Percentiles rank a stretch among this genome's conserved stretches.
Evolutionary conservation across 2,888 invertebrate genomes (phyloP).

Genomic region (Brachyopa scutellaris): DNA sequence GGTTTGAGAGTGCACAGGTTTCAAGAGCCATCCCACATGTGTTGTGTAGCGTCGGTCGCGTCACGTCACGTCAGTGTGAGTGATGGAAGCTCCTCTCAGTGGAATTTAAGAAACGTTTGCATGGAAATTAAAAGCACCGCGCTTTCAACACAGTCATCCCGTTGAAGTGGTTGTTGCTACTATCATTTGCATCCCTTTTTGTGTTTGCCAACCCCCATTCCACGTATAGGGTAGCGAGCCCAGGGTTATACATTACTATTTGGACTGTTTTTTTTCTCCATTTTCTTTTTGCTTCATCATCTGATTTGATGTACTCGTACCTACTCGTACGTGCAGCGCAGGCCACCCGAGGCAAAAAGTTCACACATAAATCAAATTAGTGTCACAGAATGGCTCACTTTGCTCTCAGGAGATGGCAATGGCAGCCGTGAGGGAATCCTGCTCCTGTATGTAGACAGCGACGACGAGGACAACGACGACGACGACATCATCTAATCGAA

Average conservation of each 20-base stretch:
- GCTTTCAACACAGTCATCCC: slow-evolving; percentile 25
- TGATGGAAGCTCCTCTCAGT: slow-evolving; percentile 5
- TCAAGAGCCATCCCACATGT: slow-evolving; percentile 43
- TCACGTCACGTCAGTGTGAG: slow-evolving; percentile 3
- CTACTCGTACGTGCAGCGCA: slow-evolving; percentile 60
- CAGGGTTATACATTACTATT: slow-evolving; percentile 56
- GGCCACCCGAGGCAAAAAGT: slow-evolving; percentile 60
- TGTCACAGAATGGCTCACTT: slow-evolving; percentile 69
- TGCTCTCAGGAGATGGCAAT: slow-evolving; percentile 47
- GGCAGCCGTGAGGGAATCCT: slow-evolving; percentile 32
- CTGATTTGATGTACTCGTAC: slow-evolving; percentile 63
- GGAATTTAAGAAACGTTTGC: slow-evolving; percentile 6
- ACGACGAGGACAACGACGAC: slow-evolving; percentile 7
- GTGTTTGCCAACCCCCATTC: background rate
- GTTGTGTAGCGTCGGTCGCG: too few species aligned
- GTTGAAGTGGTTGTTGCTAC: slow-evolving; percentile 39
- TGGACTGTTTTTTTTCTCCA: slow-evolving; percentile 24
- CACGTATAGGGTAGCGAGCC: background rate
- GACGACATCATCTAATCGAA: slow-evolving; percentile 68
- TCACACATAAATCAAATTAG: slow-evolving; percentile 73
- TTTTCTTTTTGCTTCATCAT: slow-evolving; percentile 64
- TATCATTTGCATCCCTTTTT: slow-evolving; percentile 30
- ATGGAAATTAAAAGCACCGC: slow-evolving; percentile 52
- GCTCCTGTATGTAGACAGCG: slow-evolving; percentile 24
- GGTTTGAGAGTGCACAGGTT: slow-evolving; percentile 45